Base-by-base conservation (phyloP, 2,888 invertebrate species). In the Calliscelio sp. region DNA sequence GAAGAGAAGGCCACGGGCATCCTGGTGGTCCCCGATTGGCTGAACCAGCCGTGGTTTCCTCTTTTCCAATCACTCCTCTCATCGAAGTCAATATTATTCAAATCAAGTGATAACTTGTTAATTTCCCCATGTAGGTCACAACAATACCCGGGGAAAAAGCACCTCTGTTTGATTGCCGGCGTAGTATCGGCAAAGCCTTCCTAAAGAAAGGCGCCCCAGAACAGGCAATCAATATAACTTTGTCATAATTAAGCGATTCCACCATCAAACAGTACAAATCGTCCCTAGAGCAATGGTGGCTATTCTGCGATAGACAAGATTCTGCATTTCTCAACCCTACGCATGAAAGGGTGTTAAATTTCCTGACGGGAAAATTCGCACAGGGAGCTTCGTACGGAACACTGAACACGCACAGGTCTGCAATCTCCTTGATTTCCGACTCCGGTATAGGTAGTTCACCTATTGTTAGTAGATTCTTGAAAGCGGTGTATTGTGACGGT, bases 21-120 rank as follows among this genome's bases (percentile, higher is more conserved):
- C 16, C 11, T 78, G 24, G 71, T 85, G 2, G 78, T 80, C n/a
- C 80, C 85, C 5, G 20, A 73, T 5, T 82, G 85, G 81, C 66
- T 10, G 14, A 63, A 51, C 24, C 35, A 35, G 5, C 35, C 35
- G 14, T 81, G 81, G 81, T 81, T 25, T 20, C 78, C 81, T 0
- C 11, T 85, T 1, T 78, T 81, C 22, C 25, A n/a, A 11, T 53
- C 24, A 11, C n/a, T 53, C 11, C 7, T 53, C 24, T 5, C 10
- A 25, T 11, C 8, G 41, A 22, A 61, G 10, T 22, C 61, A 5
- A 14, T 41, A 24, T 24, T 22, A 11, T 41, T 61, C 16, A 5
- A 10, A 3, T 41, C 61, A 20, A 61, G 41, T 14, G 2, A 6
- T 61, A 2, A 61, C 24, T 41, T 61, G 41, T n/a, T 61, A 5